These are phyloP conservation scores for Melanotaenia maccullochi DNA, from an alignment of 2,797 vertebrate species.

Conservation along the genomic window DNA sequence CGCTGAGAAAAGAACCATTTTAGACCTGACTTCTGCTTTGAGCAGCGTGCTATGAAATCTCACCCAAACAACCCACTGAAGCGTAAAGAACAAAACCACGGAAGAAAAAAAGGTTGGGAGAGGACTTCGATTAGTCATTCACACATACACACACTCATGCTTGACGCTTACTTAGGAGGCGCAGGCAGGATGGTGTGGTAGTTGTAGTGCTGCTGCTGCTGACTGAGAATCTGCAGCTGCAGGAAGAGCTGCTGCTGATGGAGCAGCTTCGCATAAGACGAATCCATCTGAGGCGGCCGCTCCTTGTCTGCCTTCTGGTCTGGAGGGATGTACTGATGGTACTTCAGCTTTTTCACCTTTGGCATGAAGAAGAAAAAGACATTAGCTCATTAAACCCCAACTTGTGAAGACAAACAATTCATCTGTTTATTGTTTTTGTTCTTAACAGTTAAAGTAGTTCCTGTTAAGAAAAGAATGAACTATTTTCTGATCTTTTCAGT, in stretches of 20 bases:
- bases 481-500: background rate
- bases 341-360: conserved; percentile 95
- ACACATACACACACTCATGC: background rate
- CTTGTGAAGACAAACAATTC: too few relatives aligned
- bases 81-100: conserved; percentile 7
- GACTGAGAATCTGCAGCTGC: conserved; percentile 96
- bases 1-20: background rate
- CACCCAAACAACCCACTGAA: conserved; percentile 6
- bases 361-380: background rate
- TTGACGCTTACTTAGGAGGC: conserved; percentile 89
- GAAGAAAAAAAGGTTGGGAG: background rate
- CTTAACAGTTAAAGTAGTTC: background rate
- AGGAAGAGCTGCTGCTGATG: conserved; percentile 98
- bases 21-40: conserved; percentile 15
- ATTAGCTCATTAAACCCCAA: background rate
- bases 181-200: conserved; percentile 97
- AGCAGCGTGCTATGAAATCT: background rate
- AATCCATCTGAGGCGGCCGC: conserved; percentile 93
- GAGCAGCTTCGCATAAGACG: conserved; percentile 93
- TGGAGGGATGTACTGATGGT: conserved; percentile 97
- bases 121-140: background rate
- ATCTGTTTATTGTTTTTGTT: too few relatives aligned
- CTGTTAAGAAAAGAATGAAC: conserved; percentile 3
- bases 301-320: conserved; percentile 97
- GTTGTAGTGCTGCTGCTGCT: conserved; percentile 98